These are phyloP conservation scores for Dryococelus australis DNA, from an alignment of 2,888 invertebrate genomes.

Conservation along the genomic window DNA sequence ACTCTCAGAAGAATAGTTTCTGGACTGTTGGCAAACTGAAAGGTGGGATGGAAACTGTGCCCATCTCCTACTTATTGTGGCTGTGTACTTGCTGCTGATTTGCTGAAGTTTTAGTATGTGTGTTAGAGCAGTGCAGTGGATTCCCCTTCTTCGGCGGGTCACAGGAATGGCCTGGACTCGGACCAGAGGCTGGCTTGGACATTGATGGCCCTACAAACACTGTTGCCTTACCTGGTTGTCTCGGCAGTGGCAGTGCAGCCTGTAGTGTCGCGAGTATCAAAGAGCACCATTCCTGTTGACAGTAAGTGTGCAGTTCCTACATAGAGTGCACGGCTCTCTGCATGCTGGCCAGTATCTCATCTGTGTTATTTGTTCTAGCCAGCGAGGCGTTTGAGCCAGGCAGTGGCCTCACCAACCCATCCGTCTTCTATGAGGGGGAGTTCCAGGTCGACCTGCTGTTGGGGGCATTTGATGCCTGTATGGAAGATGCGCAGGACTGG, in stretches of 20 bases:
- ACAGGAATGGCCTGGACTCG: slow-evolving; percentile 18
- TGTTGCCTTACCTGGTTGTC: slow-evolving; percentile 58
- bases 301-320: slow-evolving; percentile 19
- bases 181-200: slow-evolving; percentile 35
- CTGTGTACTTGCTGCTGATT: too few relatives aligned
- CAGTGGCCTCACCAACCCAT: slow-evolving; percentile 64
- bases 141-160: slow-evolving; percentile 28
- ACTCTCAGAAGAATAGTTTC: too few relatives aligned
- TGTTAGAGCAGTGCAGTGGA: slow-evolving; percentile 30
- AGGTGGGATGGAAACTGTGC: too few relatives aligned
- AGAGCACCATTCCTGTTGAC: slow-evolving; percentile 50
- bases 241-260: slow-evolving; percentile 55
- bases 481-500: slow-evolving; percentile 69
- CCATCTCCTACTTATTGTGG: too few relatives aligned
- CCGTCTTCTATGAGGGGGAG: slow-evolving; percentile 68
- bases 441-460: slow-evolving; percentile 66
- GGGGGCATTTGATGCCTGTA: slow-evolving; percentile 69
- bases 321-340: too few relatives aligned
- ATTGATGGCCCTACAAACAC: slow-evolving; percentile 54
- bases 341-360: neutral
- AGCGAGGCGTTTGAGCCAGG: slow-evolving; percentile 59
- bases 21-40: too few relatives aligned
- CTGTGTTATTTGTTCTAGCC: neutral
- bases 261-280: slow-evolving; percentile 52
- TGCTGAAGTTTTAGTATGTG: neutral